Conservation (phyloP, 2,113 vertebrate genomes). For the Alligator sinensis region DNA sequence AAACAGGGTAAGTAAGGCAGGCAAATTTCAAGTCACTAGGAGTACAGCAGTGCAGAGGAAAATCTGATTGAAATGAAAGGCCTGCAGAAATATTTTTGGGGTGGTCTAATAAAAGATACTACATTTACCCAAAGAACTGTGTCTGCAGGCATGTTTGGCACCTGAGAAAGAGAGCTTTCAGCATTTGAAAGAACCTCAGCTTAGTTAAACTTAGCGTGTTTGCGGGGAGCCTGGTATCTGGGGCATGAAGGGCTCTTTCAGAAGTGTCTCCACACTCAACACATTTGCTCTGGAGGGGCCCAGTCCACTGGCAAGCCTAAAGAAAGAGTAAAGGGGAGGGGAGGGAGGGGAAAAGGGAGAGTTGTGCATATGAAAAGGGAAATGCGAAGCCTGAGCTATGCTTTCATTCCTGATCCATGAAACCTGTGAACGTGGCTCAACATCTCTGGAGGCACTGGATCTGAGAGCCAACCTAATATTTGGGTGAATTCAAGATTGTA, state of each 20-base stretch:
- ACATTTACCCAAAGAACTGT: no score
- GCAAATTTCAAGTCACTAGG: not conserved
- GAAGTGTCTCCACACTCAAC: not conserved
- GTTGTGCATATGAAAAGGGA: not conserved
- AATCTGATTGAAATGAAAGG: not conserved
- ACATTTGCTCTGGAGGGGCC: not conserved
- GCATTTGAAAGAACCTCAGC: not conserved
- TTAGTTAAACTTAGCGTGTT: not conserved
- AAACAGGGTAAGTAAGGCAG: rapidly evolving
- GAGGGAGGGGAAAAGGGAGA: not conserved
- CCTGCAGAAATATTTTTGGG: no score
- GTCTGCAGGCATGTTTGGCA: not conserved
- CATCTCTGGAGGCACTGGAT: not conserved
- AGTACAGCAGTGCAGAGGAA: not conserved
- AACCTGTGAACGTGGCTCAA: not conserved
- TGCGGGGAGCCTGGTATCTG: not conserved
- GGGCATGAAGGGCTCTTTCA: not conserved
- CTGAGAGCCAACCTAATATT: not conserved
- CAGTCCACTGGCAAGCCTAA: not conserved
- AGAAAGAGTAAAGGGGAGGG: not conserved
- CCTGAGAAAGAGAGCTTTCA: not conserved
- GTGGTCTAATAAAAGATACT: no score
- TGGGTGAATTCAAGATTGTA: not conserved
- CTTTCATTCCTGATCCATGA: not conserved
- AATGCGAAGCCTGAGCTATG: not conserved